phyloP scores from a whole-genome alignment of 1,140 invertebrate species.

The Eumeta japonica region DNA sequence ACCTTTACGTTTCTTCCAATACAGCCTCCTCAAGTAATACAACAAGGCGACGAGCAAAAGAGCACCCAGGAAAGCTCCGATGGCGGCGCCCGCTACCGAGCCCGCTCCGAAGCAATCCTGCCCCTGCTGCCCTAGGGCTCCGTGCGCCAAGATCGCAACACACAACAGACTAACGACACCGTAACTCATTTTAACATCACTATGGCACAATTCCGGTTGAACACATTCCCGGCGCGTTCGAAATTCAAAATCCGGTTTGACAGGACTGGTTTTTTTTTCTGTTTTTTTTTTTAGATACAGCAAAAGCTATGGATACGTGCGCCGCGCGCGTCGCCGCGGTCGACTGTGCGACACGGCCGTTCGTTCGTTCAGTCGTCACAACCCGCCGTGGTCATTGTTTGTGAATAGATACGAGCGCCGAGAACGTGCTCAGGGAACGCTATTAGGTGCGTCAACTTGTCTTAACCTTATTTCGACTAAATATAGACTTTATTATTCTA shows the following conservation, averaged over 20 bases:
- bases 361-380: background rate
- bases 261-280: conserved; percentile 17
- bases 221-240: conserved; percentile 40
- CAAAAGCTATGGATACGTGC: conserved; percentile 27
- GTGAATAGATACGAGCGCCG: conserved; percentile 37
- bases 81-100: conserved; percentile 47
- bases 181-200: conserved; percentile 41
- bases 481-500: no score
- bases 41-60: conserved; percentile 37
- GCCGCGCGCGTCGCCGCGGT: conserved; percentile 41
- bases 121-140: conserved; percentile 47
- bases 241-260: conserved; percentile 20
- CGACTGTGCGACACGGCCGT: conserved; percentile 28
- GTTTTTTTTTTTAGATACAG: conserved; percentile 16
- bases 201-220: conserved; percentile 42
- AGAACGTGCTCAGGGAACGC: conserved; percentile 40
- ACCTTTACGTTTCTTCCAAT: conserved; percentile 54
- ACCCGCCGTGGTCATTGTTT: conserved; percentile 12
- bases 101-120: conserved; percentile 49
- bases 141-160: conserved; percentile 40
- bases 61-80: conserved; percentile 47
- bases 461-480: conserved; percentile 6
- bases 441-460: conserved; percentile 16
- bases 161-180: conserved; percentile 39
- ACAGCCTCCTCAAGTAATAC: conserved; percentile 47